These are phyloP conservation scores for Lutraria rhynchaena DNA, from an alignment of 1,140 invertebrate species.

Conservation along the genomic window DNA sequence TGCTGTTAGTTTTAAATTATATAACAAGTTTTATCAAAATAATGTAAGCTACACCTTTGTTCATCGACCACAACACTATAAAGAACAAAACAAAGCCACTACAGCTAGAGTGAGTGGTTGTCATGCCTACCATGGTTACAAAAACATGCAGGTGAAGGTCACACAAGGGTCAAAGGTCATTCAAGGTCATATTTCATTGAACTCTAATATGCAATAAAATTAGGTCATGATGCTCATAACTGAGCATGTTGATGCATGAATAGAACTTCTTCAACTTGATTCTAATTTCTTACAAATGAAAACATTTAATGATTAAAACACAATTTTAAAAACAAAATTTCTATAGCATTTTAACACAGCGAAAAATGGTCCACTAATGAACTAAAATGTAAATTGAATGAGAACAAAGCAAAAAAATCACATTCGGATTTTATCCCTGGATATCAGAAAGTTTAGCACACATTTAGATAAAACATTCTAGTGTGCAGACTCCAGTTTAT, in stretches of 20 bases:
- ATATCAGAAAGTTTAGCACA: too few species aligned
- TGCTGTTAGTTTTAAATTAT: too few species aligned
- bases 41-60: too few species aligned
- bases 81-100: constrained; percentile 39
- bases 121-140: constrained; percentile 47
- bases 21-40: too few species aligned
- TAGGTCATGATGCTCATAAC: background rate
- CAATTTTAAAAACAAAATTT: too few species aligned
- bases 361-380: too few species aligned
- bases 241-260: background rate
- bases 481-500: background rate
- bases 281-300: constrained; percentile 33
- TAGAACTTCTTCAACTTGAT: constrained; percentile 21
- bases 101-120: constrained; percentile 46
- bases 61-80: background rate
- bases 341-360: too few species aligned
- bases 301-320: too few species aligned
- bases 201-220: background rate
- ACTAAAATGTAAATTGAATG: too few species aligned
- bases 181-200: constrained; percentile 20
- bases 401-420: too few species aligned
- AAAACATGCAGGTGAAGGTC: constrained; percentile 50
- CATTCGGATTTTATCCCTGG: too few species aligned
- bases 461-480: too few species aligned
- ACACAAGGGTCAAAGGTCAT: constrained; percentile 41